Conservation (phyloP, 2,888 invertebrate genomes). For the Linnaemya vulpina region DNA sequence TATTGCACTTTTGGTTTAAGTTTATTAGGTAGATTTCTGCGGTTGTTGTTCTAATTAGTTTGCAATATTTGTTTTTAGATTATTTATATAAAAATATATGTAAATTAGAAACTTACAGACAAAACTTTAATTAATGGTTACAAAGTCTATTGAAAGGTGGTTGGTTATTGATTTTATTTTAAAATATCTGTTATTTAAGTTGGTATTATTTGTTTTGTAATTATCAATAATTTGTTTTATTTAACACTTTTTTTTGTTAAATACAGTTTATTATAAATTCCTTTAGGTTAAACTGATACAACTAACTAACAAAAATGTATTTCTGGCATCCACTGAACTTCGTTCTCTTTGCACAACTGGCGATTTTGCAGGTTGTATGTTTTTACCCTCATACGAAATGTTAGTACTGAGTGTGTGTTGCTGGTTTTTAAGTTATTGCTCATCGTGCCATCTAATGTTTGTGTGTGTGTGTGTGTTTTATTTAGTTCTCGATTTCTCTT, state of each 20-base stretch:
- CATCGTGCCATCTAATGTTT: conserved; percentile 51
- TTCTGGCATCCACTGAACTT: conserved; percentile 72
- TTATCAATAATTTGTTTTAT: conserved; percentile 48
- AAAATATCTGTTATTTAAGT: conserved; percentile 1
- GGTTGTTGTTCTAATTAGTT: conserved; percentile 63
- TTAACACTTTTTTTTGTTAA: conserved; percentile 32
- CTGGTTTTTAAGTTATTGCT: conserved; percentile 49
- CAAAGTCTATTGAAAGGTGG: conserved; percentile 61
- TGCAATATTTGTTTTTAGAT: not conserved
- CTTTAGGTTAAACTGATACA: conserved; percentile 41
- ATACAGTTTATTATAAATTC: conserved; percentile 39
- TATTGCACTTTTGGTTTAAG: conserved; percentile 66
- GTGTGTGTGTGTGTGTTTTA: too few relatives aligned
- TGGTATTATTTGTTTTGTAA: conserved; percentile 17
- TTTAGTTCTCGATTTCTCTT: conserved; percentile 51
- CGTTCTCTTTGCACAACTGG: conserved; percentile 74
- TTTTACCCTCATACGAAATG: conserved; percentile 61
- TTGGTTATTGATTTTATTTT: conserved; percentile 55
- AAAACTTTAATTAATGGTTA: not conserved
- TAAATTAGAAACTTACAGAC: not conserved
- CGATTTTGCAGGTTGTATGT: conserved; percentile 60
- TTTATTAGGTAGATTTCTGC: conserved; percentile 50
- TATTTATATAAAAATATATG: not conserved
- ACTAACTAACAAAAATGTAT: conserved; percentile 60
- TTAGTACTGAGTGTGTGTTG: conserved; percentile 33